Evolutionary conservation across 2,113 vertebrate species (phyloP).

Genomic region (Salvelinus fontinalis): DNA sequence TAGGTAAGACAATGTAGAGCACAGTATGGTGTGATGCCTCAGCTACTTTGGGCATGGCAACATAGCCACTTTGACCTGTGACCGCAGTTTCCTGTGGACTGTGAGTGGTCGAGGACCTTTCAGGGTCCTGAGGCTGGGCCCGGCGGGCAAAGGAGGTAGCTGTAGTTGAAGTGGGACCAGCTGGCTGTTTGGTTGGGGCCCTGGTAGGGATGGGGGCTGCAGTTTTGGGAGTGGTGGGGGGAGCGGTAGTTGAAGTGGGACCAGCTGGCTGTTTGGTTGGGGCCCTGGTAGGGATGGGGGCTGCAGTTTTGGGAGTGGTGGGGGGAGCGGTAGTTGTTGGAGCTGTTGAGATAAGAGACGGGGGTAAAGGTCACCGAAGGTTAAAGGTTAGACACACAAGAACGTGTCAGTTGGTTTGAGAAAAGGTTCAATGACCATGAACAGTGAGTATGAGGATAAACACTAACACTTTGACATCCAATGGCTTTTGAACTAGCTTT

Average conservation of each 20-base stretch:
- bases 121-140: neutral
- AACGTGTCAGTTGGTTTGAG: neutral
- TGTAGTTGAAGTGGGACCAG: slow-evolving; percentile 4
- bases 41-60: slow-evolving; percentile 31
- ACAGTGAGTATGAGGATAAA: neutral
- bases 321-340: slow-evolving; percentile 15
- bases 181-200: no score
- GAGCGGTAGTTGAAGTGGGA: no score
- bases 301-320: neutral
- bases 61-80: slow-evolving; percentile 48
- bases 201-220: no score
- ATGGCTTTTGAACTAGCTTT: neutral
- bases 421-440: neutral
- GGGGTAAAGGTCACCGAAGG: neutral
- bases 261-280: neutral
- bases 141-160: neutral
- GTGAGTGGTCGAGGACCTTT: neutral
- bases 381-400: neutral
- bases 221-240: no score
- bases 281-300: neutral
- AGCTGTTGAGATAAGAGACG: neutral
- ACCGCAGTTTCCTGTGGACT: slow-evolving; percentile 19
- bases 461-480: neutral
- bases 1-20: slow-evolving; percentile 76
- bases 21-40: slow-evolving; percentile 47